A percentile compares a stretch with the other conserved stretches of the same genome.
These are phyloP conservation scores for Rhizomys pruinosus DNA, from an alignment of 2,113 vertebrate species.

Conservation along the genomic window DNA sequence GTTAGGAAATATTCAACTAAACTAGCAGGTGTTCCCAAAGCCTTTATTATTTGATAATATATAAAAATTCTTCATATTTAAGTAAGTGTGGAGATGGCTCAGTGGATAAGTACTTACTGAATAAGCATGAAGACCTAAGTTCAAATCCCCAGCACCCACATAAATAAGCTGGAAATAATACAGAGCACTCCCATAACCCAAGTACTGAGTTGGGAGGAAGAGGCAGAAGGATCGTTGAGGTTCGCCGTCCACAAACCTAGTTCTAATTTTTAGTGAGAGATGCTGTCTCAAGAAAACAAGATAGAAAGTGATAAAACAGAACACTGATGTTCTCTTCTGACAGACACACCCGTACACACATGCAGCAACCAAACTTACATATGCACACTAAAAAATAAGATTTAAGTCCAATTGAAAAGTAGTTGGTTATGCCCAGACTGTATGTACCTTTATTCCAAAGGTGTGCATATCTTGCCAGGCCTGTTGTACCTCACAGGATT, in stretches of 20 bases:
- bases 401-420: too few species aligned
- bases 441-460: too few species aligned
- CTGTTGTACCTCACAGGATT: too few species aligned
- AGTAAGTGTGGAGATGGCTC: background rate
- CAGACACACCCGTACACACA: background rate
- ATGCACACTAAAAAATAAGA: background rate
- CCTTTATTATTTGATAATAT: slow-evolving; percentile 1
- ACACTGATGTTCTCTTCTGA: too few species aligned
- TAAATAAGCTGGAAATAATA: background rate
- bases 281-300: background rate
- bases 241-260: background rate
- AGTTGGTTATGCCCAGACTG: too few species aligned
- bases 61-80: background rate
- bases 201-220: background rate
- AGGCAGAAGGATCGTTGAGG: background rate
- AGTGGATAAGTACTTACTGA: too few species aligned
- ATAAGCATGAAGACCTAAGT: background rate
- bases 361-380: background rate
- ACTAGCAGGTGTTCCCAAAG: background rate
- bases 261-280: background rate
- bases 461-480: too few species aligned
- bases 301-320: background rate
- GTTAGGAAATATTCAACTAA: background rate
- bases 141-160: background rate
- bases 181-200: background rate